Evolutionary conservation across 2,113 vertebrate genomes (phyloP).

Genomic region (Egretta garzetta): DNA sequence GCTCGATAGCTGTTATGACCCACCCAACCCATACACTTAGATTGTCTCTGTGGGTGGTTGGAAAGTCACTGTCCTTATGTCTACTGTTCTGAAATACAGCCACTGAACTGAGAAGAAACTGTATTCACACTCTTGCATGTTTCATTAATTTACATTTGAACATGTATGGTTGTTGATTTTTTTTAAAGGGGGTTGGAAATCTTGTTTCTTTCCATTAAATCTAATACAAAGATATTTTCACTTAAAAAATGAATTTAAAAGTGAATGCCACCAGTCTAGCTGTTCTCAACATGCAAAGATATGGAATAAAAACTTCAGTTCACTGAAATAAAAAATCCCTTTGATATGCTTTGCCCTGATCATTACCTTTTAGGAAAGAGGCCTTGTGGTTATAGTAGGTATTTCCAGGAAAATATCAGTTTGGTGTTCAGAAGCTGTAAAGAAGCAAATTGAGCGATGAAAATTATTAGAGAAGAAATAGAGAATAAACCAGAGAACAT

Average conservation of each 20-base stretch:
- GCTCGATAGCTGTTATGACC: background rate
- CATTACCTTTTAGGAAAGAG: background rate
- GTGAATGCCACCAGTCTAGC: background rate
- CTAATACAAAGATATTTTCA: background rate
- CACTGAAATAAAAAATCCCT: background rate
- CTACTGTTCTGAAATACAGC: background rate
- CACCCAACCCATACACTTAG: background rate
- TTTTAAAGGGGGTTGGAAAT: background rate
- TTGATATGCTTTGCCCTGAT: background rate
- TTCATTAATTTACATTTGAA: background rate
- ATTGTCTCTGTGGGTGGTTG: background rate
- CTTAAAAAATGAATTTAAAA: background rate
- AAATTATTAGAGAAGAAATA: constrained; percentile 1
- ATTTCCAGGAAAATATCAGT: constrained; percentile 10
- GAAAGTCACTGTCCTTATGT: background rate
- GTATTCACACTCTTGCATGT: background rate
- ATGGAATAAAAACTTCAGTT: background rate
- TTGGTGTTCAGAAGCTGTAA: constrained; percentile 12
- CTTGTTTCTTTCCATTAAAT: background rate
- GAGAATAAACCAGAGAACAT: background rate
- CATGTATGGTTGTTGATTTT: background rate
- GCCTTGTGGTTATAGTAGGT: background rate
- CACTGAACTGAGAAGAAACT: background rate
- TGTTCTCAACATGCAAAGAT: background rate
- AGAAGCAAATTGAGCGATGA: background rate